Evolutionary conservation across 2,888 invertebrate species (phyloP), one percentile per base, ranked within the genome.

Genomic region (Drosophila helvetica): DNA sequence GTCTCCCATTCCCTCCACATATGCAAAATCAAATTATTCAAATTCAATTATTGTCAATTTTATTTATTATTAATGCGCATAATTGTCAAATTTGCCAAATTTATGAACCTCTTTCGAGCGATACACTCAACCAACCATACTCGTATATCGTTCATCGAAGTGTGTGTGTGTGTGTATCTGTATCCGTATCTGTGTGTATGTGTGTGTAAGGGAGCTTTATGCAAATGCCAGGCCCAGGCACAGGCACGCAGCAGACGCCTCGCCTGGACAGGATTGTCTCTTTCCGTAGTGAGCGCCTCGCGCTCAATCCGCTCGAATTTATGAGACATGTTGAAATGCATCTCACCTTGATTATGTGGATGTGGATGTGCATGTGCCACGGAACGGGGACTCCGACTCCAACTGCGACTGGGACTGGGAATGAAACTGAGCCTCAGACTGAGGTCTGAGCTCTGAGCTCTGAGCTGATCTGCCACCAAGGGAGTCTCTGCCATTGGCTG

Each of bases 31-130:
- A 77, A 86, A 81, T 77, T 77, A 89, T 89, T 86, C 88, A 90
- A 90, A 88, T 89, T 80, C 87, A 91, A 91, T 91, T 90, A 90
- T 91, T 91, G 90, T 90, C 90, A 90, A 90, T 91, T 91, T 90
- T 89, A 90, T 90, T 88, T 90, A 91, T 90, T 91, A 91, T 90
- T 91, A 91, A 91, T 86, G 90, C 90, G 91, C 91, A 91, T 91
- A 91, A 91, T 91, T 91, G 91, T 91, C 91, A 91, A 91, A 91
- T 91, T 91, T 90, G 89, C 64, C 88, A 89, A 90, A 90, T 90
- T 90, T 90, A 90, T 90, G 88, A 79, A 82, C 74, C 76, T 75
- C 70, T 74, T 77, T 74, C 74, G 72, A 61, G 50, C 48, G 57
- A 56, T 59, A 48, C 38, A n/a, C 38, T 12, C 33, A 33, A 12